phyloP scores from a whole-genome alignment of 2,797 vertebrate species.

The Lerista edwardsae region DNA sequence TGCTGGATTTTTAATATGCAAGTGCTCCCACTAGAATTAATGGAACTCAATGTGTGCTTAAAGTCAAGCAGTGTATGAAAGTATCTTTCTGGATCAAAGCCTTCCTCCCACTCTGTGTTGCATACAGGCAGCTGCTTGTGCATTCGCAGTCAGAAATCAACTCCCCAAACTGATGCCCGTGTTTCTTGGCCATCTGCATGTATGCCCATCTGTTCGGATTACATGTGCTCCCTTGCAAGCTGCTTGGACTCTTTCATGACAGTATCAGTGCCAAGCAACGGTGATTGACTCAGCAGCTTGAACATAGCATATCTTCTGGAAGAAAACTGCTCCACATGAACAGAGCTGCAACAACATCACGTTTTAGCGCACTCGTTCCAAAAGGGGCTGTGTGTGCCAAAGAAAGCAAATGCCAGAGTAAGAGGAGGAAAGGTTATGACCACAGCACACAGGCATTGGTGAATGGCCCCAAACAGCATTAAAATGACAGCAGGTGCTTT shows the following conservation, averaged over 20 bases:
- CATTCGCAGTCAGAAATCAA: constrained; percentile 47
- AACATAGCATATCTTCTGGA: not conserved
- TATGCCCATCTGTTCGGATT: constrained; percentile 61
- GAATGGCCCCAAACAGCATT: rapidly evolving
- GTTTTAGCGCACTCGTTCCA: not conserved
- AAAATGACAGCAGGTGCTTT: not conserved
- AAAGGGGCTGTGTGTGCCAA: constrained; percentile 9
- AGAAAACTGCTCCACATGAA: not conserved
- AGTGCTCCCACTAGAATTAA: constrained; percentile 18
- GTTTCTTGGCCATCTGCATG: constrained; percentile 51
- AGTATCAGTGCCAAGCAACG: constrained; percentile 16
- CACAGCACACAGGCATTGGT: rapidly evolving
- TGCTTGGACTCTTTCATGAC: constrained; percentile 11
- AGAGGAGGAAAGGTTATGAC: not conserved
- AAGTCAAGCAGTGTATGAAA: constrained; percentile 36
- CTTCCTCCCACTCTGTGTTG: constrained; percentile 36
- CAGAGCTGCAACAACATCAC: not conserved
- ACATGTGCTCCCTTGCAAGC: constrained; percentile 20
- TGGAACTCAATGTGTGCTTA: not conserved
- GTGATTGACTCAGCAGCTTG: not conserved
- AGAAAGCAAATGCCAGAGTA: not conserved
- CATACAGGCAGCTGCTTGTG: constrained; percentile 54
- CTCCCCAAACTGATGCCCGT: constrained; percentile 35
- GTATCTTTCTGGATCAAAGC: constrained; percentile 40
- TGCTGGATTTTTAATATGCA: not conserved